These are phyloP conservation scores for Alexandromys fortis DNA, from an alignment of 2,113 vertebrate species.

Conservation along the genomic window DNA sequence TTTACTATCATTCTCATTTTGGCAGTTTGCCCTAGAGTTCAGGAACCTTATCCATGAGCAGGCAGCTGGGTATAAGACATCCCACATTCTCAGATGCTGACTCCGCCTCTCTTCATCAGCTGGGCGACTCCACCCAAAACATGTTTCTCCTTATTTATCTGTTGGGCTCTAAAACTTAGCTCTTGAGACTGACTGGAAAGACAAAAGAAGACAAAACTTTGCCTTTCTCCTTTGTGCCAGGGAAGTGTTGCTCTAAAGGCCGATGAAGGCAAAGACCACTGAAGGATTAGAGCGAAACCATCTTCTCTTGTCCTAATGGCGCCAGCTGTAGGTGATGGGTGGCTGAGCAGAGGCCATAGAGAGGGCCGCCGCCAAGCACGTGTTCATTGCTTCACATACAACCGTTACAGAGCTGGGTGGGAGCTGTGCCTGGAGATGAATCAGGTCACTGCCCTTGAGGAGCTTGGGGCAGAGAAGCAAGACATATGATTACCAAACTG, in stretches of 20 bases:
- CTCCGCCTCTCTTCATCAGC: background rate
- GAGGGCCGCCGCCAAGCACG: background rate
- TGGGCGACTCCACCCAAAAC: background rate
- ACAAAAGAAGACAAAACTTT: background rate
- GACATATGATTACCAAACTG: conserved; percentile 17
- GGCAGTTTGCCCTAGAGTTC: background rate
- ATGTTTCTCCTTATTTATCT: background rate
- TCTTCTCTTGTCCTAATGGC: conserved; percentile 4
- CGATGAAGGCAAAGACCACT: background rate
- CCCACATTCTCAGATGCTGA: background rate
- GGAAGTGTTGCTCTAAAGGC: background rate
- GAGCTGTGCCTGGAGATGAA: conserved; percentile 23
- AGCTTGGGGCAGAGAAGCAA: conserved; percentile 24
- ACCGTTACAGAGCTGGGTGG: conserved; percentile 32
- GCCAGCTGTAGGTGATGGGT: background rate
- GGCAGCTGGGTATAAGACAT: background rate
- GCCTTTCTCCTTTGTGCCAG: background rate
- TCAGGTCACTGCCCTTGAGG: conserved; percentile 29
- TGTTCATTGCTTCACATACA: conserved; percentile 21
- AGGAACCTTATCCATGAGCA: background rate
- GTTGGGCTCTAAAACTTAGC: background rate
- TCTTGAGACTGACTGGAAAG: background rate
- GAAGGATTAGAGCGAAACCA: conserved; percentile 1
- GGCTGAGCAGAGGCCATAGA: background rate
- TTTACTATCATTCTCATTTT: conserved; percentile 13